These are phyloP conservation scores for Lathamus discolor DNA, from an alignment of 2,113 vertebrate genomes.

Conservation along the genomic window DNA sequence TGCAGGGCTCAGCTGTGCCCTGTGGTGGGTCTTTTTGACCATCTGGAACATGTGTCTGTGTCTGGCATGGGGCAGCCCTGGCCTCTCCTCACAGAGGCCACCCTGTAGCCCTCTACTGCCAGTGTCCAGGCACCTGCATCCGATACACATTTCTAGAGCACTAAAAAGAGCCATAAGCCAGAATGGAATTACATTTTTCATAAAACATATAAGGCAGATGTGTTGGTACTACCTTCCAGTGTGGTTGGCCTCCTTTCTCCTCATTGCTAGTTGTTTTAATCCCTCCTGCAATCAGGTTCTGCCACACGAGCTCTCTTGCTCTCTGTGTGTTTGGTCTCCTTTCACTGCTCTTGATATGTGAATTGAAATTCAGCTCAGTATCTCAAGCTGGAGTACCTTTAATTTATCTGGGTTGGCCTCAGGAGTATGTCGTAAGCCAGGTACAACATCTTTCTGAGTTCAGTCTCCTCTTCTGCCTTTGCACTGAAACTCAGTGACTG, in stretches of 20 bases:
- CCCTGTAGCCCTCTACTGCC: background rate
- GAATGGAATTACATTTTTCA: background rate
- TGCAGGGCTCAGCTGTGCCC: accelerated
- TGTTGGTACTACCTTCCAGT: background rate
- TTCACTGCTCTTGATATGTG: background rate
- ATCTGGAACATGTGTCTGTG: background rate
- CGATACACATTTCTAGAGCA: background rate
- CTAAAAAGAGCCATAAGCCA: background rate
- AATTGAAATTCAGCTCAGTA: background rate
- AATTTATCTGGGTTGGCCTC: background rate
- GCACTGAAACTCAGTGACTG: background rate
- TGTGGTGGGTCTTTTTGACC: accelerated
- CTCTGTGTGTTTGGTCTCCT: background rate
- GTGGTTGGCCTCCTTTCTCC: background rate
- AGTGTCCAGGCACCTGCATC: background rate
- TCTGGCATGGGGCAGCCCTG: accelerated
- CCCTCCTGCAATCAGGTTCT: background rate
- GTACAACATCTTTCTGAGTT: background rate
- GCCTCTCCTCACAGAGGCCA: background rate
- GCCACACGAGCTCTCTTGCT: accelerated
- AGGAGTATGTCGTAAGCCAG: background rate
- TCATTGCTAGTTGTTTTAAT: background rate
- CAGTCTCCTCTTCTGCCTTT: background rate
- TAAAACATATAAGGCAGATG: background rate
- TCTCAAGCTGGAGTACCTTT: background rate